Conservation (phyloP, 2,113 vertebrate species). For the Corythoichthys haematopterus region DNA sequence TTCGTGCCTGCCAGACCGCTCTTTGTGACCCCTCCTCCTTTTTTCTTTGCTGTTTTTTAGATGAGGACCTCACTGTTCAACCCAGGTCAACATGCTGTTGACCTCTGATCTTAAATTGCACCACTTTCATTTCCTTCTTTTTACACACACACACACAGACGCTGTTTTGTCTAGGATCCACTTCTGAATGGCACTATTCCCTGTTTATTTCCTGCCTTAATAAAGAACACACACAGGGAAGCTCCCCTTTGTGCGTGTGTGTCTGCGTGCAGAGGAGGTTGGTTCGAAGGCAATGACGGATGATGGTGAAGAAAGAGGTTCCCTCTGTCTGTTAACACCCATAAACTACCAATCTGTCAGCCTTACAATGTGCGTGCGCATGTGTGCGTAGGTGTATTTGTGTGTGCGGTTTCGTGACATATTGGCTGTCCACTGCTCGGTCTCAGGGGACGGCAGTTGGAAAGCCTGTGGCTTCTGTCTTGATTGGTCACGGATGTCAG, state of each 20-base stretch:
- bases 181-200: slow-evolving; percentile 14
- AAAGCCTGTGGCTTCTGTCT: slow-evolving; percentile 64
- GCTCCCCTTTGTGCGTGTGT: slow-evolving; percentile 1
- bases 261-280: slow-evolving; percentile 26
- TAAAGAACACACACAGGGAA: slow-evolving; percentile 7
- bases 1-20: background rate
- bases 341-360: slow-evolving; percentile 69
- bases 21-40: background rate
- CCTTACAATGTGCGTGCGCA: slow-evolving; percentile 21
- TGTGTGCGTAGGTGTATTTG: slow-evolving; percentile 23
- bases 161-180: background rate
- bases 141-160: slow-evolving; percentile 5
- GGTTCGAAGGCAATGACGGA: slow-evolving; percentile 53
- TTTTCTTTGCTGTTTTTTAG: background rate
- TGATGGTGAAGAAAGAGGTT: slow-evolving; percentile 60
- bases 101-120: slow-evolving; percentile 33
- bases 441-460: slow-evolving; percentile 61
- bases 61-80: slow-evolving; percentile 6
- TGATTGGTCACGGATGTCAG: slow-evolving; percentile 58
- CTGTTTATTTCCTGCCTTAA: slow-evolving; percentile 43
- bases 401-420: slow-evolving; percentile 24
- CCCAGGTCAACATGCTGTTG: slow-evolving; percentile 39
- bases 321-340: slow-evolving; percentile 66
- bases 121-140: slow-evolving; percentile 32
- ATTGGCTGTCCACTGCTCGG: slow-evolving; percentile 25